phyloP scores from a whole-genome alignment of 1,140 invertebrate species.

The Tetranychus cinnabarinus region DNA sequence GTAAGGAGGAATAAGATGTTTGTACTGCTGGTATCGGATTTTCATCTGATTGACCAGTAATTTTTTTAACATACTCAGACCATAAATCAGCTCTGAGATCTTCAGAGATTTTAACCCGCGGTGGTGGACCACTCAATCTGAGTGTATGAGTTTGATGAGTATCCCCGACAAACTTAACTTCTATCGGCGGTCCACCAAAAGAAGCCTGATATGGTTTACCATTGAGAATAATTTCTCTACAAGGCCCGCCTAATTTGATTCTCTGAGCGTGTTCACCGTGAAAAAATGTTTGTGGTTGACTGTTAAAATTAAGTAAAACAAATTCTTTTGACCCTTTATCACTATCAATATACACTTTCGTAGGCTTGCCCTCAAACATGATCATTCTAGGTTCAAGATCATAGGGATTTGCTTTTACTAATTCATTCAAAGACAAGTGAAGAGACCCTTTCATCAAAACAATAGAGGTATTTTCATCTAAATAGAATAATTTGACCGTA shows the following conservation, averaged over 20 bases:
- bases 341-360: slow-evolving; percentile 15
- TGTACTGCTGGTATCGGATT: too few relatives aligned
- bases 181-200: slow-evolving; percentile 71
- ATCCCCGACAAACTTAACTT: slow-evolving; percentile 47
- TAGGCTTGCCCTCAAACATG: slow-evolving; percentile 31
- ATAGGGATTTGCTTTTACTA: slow-evolving; percentile 1
- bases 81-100: slow-evolving; percentile 13
- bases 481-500: slow-evolving; percentile 4
- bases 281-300: slow-evolving; percentile 1
- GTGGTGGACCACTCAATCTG: slow-evolving; percentile 49
- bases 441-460: slow-evolving; percentile 4
- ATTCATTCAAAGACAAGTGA: slow-evolving; percentile 4
- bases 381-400: slow-evolving; percentile 47
- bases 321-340: slow-evolving; percentile 9
- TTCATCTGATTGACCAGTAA: not conserved
- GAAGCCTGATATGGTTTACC: slow-evolving; percentile 60
- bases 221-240: slow-evolving; percentile 67
- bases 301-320: slow-evolving; percentile 12
- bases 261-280: slow-evolving; percentile 25
- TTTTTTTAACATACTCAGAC: not conserved
- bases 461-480: slow-evolving; percentile 4
- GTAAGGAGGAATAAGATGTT: too few relatives aligned
- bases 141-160: slow-evolving; percentile 46
- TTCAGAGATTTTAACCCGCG: slow-evolving; percentile 31
- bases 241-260: slow-evolving; percentile 70